A percentile compares a stretch with the other conserved stretches of the same genome.
These are phyloP conservation scores for Spisula solida DNA, from an alignment of 2,888 invertebrate species.

Conservation along the genomic window DNA sequence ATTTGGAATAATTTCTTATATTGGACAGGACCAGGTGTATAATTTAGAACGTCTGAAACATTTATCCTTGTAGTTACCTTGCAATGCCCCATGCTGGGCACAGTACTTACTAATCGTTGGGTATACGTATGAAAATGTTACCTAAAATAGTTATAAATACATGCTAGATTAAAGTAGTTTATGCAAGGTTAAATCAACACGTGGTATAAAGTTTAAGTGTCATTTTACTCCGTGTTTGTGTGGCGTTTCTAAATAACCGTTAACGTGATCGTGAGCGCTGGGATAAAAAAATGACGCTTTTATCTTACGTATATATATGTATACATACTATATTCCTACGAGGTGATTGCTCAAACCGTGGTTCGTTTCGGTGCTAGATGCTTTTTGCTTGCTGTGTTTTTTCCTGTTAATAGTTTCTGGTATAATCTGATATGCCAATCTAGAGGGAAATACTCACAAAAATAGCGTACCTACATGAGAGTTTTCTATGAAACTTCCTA, in stretches of 20 bases:
- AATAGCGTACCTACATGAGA: too few relatives aligned
- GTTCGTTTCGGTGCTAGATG: too few relatives aligned
- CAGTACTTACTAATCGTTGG: neutral
- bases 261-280: neutral
- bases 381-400: too few relatives aligned
- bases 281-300: neutral
- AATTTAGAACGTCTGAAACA: too few relatives aligned
- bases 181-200: neutral
- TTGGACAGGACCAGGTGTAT: neutral
- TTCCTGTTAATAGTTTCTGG: too few relatives aligned
- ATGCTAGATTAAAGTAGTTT: neutral
- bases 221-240: neutral
- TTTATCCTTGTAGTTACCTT: too few relatives aligned
- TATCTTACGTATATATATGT: too few relatives aligned
- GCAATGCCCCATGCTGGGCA: neutral
- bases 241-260: neutral
- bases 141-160: neutral
- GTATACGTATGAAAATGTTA: neutral
- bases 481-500: too few relatives aligned
- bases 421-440: too few relatives aligned
- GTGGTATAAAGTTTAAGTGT: neutral
- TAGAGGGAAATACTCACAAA: too few relatives aligned
- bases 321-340: neutral
- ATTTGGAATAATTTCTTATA: neutral
- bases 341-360: neutral